Conservation (phyloP, 2,888 invertebrate species). For the Priapulus caudatus region DNA sequence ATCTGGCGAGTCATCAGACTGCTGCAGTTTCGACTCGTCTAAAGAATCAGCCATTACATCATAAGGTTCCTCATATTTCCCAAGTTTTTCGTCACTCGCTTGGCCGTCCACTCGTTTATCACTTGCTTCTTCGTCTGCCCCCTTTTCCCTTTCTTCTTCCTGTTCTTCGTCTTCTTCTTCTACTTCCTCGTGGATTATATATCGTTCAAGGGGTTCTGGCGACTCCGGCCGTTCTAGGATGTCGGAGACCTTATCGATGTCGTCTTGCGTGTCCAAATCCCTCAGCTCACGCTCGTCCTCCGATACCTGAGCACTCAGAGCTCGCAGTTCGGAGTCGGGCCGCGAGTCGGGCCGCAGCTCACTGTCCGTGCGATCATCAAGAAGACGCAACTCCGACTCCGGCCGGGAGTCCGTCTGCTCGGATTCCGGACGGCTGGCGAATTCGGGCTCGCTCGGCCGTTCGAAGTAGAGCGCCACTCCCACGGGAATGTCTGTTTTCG, state of each 20-base stretch:
- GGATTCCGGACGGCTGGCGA: neutral
- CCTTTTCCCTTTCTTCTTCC: neutral
- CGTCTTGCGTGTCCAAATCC: neutral
- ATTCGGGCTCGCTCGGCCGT: neutral
- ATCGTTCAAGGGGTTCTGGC: neutral
- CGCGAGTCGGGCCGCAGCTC: neutral
- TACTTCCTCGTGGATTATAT: neutral
- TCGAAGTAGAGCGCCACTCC: neutral
- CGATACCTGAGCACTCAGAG: neutral
- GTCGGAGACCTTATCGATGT: neutral
- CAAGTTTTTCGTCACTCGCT: neutral
- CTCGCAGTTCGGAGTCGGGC: neutral
- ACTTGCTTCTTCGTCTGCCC: too few relatives aligned
- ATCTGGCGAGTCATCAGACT: neutral
- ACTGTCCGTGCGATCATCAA: neutral
- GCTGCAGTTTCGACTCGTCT: neutral
- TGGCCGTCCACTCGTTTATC: too few relatives aligned
- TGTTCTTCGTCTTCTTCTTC: too few relatives aligned
- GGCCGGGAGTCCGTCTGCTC: neutral
- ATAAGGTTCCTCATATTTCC: too few relatives aligned
- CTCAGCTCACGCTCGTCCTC: slow-evolving; percentile 1
- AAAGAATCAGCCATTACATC: too few relatives aligned
- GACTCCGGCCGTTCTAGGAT: neutral
- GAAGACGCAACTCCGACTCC: too few relatives aligned
- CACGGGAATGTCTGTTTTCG: neutral